phyloP scores from a whole-genome alignment of 2,797 vertebrate genomes.

The Tokudaia tokunoshimensis region DNA sequence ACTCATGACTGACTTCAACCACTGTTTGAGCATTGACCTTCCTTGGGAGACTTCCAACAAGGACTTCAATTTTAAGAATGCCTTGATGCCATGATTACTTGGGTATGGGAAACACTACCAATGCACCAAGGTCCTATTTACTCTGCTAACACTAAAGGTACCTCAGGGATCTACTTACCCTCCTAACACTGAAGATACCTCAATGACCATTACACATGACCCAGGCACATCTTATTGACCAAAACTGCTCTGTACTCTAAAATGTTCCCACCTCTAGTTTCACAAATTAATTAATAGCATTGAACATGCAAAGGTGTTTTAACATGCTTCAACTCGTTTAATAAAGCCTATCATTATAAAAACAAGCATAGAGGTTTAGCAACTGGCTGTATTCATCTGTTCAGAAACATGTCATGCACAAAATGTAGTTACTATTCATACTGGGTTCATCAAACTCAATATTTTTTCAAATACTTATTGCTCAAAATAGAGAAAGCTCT shows the following conservation, averaged over 20 bases:
- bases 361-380: neutral
- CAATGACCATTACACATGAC: neutral
- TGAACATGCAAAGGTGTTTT: neutral
- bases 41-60: neutral
- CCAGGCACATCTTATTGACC: neutral
- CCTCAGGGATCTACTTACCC: neutral
- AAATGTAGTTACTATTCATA: conserved; percentile 4
- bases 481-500: conserved; percentile 54
- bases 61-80: neutral
- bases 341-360: conserved; percentile 6
- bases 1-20: neutral
- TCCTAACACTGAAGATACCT: neutral
- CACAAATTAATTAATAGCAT: neutral
- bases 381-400: conserved; percentile 40
- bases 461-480: conserved; percentile 57
- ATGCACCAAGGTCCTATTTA: neutral
- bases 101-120: neutral
- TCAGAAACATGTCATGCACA: neutral
- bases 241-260: neutral
- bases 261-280: neutral
- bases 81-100: neutral
- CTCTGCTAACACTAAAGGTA: neutral
- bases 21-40: neutral
- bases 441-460: neutral
- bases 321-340: neutral